These are phyloP conservation scores for Buceros bicornis DNA, from an alignment of 2,797 vertebrate genomes.

Conservation along the genomic window DNA sequence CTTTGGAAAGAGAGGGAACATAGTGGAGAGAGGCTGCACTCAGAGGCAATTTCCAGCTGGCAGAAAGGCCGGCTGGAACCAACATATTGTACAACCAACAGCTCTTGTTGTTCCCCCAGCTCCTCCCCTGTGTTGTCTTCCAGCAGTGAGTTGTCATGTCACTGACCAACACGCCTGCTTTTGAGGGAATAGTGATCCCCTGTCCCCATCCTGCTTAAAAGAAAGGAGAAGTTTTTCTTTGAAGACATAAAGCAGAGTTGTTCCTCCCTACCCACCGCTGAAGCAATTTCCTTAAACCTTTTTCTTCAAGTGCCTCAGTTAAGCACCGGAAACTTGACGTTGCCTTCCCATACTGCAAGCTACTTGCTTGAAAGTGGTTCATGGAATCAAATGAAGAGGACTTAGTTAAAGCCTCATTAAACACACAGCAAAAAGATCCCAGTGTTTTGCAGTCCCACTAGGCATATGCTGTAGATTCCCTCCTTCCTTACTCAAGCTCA, in stretches of 20 bases:
- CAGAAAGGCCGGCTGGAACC: neutral
- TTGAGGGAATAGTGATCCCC: neutral
- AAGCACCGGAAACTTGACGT: neutral
- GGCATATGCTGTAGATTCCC: neutral
- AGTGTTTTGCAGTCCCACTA: neutral
- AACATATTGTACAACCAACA: too few relatives aligned
- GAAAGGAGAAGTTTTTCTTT: neutral
- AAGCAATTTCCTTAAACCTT: neutral
- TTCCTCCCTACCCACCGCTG: accelerated
- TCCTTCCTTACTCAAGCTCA: neutral
- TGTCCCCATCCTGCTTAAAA: neutral
- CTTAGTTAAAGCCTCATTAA: neutral
- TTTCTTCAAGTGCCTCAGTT: neutral
- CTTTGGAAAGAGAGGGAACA: neutral
- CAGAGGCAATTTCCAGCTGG: neutral
- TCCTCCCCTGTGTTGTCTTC: neutral
- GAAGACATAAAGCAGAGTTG: neutral
- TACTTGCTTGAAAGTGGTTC: neutral
- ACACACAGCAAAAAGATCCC: neutral
- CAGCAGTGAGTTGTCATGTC: neutral
- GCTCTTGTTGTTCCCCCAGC: neutral
- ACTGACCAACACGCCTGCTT: neutral
- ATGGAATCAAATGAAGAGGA: neutral
- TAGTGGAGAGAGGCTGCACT: neutral
- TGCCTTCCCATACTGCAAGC: neutral